A percentile compares a stretch with the other conserved stretches of the same genome.
phyloP scores from a whole-genome alignment of 2,113 vertebrate genomes.

The Neopipo cinnamomea region DNA sequence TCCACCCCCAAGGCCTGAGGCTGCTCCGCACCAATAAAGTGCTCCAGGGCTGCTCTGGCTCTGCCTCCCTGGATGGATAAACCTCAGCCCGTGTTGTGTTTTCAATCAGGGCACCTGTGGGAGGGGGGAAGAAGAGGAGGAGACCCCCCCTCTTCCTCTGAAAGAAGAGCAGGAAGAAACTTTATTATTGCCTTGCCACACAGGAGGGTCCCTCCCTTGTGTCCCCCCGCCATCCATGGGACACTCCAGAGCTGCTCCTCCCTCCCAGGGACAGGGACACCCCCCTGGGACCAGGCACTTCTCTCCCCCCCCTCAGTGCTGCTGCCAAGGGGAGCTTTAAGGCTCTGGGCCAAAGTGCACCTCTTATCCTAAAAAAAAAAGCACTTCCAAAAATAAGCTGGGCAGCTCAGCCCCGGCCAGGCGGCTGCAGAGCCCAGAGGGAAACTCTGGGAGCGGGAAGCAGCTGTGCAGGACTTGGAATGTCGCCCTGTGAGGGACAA shows the following conservation, averaged over 20 bases:
- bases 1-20: slow-evolving; percentile 48
- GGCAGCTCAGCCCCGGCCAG: background rate
- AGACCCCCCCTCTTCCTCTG: background rate
- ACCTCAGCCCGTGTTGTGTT: background rate
- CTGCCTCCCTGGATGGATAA: background rate
- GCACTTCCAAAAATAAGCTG: background rate
- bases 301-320: background rate
- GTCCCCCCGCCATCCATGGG: background rate
- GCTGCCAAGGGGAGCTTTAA: background rate
- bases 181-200: slow-evolving; percentile 19
- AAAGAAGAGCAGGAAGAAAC: background rate
- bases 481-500: background rate
- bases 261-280: background rate
- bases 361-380: background rate
- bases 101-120: background rate
- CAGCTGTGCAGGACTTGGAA: background rate
- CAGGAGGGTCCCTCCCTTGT: background rate
- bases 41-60: background rate
- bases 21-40: background rate
- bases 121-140: background rate
- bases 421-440: background rate
- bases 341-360: slow-evolving; percentile 1
- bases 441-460: background rate
- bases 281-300: slow-evolving; percentile 7
- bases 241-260: background rate